Percentiles rank a stretch among this genome's conserved stretches.
phyloP scores from a whole-genome alignment of 2,797 vertebrate genomes.

The Lindbergichthys nudifrons region DNA sequence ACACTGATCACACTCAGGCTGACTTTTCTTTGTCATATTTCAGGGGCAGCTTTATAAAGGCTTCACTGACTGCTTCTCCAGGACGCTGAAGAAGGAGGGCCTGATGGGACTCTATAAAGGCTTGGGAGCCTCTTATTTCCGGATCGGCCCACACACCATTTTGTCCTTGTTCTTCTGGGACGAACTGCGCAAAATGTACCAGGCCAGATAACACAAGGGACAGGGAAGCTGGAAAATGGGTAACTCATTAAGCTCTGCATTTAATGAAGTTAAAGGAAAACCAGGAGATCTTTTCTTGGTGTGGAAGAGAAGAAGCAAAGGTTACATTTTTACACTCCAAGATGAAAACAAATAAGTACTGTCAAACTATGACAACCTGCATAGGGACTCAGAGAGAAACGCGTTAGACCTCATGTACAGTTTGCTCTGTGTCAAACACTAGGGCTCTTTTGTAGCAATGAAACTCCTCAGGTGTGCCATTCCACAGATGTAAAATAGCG shows the following conservation, averaged over 20 bases:
- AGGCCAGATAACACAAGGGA: slow-evolving; percentile 69
- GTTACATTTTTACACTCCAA: slow-evolving; percentile 47
- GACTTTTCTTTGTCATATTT: slow-evolving; percentile 25
- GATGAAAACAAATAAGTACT: slow-evolving; percentile 7
- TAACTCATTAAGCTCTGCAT: slow-evolving; percentile 61
- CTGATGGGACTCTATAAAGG: slow-evolving; percentile 87
- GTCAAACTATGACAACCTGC: not conserved
- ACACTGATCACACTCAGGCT: slow-evolving; percentile 5
- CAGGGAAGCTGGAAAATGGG: slow-evolving; percentile 16
- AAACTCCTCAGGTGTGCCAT: slow-evolving; percentile 10
- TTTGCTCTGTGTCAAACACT: not conserved
- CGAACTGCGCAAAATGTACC: slow-evolving; percentile 80
- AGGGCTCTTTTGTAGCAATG: slow-evolving; percentile 2
- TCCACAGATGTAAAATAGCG: slow-evolving; percentile 18
- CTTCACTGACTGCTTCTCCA: slow-evolving; percentile 83
- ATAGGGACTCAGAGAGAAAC: not conserved
- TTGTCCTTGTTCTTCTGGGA: slow-evolving; percentile 88
- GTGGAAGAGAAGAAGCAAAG: slow-evolving; percentile 28
- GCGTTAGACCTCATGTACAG: not conserved
- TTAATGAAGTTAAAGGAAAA: slow-evolving; percentile 47
- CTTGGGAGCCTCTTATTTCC: slow-evolving; percentile 87
- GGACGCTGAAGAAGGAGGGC: slow-evolving; percentile 84
- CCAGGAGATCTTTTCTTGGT: slow-evolving; percentile 13
- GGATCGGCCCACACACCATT: slow-evolving; percentile 87
- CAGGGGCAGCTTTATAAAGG: slow-evolving; percentile 85